These are phyloP conservation scores for Dipodomys merriami DNA, from an alignment of 2,113 vertebrate genomes.

Conservation along the genomic window DNA sequence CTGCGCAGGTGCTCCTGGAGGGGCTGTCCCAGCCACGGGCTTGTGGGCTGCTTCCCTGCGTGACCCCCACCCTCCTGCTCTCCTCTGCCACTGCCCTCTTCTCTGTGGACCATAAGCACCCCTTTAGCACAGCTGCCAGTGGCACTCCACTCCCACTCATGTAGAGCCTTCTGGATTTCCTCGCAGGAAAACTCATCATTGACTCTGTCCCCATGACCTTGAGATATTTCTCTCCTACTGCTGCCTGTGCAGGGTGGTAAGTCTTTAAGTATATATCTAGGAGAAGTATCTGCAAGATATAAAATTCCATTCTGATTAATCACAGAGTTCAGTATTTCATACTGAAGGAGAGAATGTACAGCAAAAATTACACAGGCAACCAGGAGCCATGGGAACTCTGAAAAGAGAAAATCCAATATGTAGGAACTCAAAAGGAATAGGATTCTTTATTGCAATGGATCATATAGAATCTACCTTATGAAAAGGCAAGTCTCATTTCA, in stretches of 20 bases:
- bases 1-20: neutral
- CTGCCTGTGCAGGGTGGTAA: neutral
- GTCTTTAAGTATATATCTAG: neutral
- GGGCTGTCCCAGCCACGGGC: no score
- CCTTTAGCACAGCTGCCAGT: no score
- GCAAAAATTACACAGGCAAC: neutral
- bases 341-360: neutral
- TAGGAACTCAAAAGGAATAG: neutral
- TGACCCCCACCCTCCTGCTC: no score
- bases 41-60: no score
- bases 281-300: constrained; percentile 9
- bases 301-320: neutral
- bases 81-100: no score
- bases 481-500: neutral
- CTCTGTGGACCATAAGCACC: no score
- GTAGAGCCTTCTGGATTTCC: no score
- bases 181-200: no score
- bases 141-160: no score
- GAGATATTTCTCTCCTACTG: neutral
- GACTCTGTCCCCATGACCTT: neutral
- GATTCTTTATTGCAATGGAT: neutral
- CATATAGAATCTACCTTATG: neutral
- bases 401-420: neutral
- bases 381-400: neutral
- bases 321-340: neutral